phyloP scores from a whole-genome alignment of 1,140 invertebrate species.

The Bicyclus anynana region DNA sequence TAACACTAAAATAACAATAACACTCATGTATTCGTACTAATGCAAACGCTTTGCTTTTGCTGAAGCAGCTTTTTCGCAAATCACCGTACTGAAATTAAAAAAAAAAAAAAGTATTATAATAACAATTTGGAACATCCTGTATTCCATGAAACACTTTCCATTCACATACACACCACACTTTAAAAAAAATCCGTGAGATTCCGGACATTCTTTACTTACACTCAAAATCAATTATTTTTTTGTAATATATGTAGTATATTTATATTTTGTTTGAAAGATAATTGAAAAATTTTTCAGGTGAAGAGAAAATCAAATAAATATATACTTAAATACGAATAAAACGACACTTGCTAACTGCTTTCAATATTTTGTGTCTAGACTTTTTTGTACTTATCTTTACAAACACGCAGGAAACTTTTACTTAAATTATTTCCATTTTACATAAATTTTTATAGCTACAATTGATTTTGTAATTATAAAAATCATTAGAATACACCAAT shows the following conservation, averaged over 20 bases:
- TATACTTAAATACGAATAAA: conserved; percentile 20
- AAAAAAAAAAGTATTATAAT: conserved; percentile 16
- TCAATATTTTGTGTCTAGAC: conserved; percentile 62
- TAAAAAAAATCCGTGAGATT: conserved; percentile 49
- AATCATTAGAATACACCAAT: too few relatives aligned
- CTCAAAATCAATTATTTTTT: conserved; percentile 24
- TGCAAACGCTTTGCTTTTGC: conserved; percentile 55
- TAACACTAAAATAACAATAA: conserved; percentile 9
- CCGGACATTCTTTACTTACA: conserved; percentile 38
- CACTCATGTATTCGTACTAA: conserved; percentile 10
- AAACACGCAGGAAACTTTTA: conserved; percentile 56
- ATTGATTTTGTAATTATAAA: neutral
- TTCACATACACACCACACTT: conserved; percentile 30
- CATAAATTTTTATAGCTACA: too few relatives aligned
- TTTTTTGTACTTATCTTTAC: conserved; percentile 59
- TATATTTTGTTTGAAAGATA: conserved; percentile 20
- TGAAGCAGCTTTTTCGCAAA: conserved; percentile 59
- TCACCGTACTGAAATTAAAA: conserved; percentile 21
- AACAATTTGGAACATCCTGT: conserved; percentile 13
- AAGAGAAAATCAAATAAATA: conserved; percentile 40
- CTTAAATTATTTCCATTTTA: too few relatives aligned
- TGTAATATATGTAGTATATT: conserved; percentile 21
- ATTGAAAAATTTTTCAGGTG: conserved; percentile 56
- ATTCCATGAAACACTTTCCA: conserved; percentile 19
- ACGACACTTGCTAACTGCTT: conserved; percentile 59